Conservation (phyloP, 2,113 vertebrate species). For the Polypterus senegalus region DNA sequence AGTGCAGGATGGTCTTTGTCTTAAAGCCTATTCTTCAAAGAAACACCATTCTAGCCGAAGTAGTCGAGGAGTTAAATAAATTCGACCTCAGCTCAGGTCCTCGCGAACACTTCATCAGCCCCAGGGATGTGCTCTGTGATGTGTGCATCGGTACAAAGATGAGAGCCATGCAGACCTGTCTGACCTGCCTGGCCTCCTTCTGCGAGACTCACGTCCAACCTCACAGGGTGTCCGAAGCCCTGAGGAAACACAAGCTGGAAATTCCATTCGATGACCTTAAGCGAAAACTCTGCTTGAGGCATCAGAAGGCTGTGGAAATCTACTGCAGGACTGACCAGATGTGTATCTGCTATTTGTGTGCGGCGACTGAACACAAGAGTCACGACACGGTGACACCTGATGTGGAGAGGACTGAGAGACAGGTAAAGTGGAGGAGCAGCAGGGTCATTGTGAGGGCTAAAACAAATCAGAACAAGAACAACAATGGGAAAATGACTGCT, state of each 20-base stretch:
- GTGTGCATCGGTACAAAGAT: too few relatives aligned
- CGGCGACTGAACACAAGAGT: conserved; percentile 24
- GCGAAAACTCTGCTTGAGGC: conserved; percentile 28
- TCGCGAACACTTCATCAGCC: too few relatives aligned
- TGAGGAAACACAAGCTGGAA: conserved; percentile 35
- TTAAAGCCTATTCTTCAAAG: too few relatives aligned
- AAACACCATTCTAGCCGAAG: too few relatives aligned
- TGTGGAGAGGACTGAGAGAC: conserved; percentile 32
- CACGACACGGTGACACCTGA: conserved; percentile 33
- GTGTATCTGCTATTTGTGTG: conserved; percentile 41
- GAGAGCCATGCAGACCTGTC: too few relatives aligned
- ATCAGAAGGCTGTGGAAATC: conserved; percentile 35
- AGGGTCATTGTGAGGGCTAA: too few relatives aligned
- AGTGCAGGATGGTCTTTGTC: too few relatives aligned
- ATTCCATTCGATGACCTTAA: conserved; percentile 14
- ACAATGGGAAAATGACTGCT: too few relatives aligned
- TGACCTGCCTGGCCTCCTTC: background rate
- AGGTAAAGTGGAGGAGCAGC: conserved; percentile 28
- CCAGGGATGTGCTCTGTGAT: too few relatives aligned
- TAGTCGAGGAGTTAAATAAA: too few relatives aligned
- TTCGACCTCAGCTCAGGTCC: too few relatives aligned
- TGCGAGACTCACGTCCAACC: conserved; percentile 8
- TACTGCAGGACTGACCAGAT: conserved; percentile 39
- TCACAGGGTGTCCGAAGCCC: background rate
- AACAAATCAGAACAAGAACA: too few relatives aligned